These are phyloP conservation scores for Rhabdophis nuchalis DNA, from an alignment of 2,797 vertebrate genomes.

Conservation along the genomic window DNA sequence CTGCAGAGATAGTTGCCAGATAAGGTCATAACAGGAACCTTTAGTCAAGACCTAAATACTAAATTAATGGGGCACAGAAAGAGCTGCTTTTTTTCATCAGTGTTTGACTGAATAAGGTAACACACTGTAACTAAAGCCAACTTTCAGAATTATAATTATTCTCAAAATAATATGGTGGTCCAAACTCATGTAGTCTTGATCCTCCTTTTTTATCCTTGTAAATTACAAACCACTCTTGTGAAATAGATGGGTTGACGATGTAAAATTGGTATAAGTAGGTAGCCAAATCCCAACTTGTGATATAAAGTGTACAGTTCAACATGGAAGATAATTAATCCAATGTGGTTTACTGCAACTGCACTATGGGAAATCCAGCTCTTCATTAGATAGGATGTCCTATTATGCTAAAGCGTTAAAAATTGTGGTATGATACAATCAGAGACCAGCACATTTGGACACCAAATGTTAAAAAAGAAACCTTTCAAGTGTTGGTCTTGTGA, in stretches of 20 bases:
- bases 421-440: constrained; percentile 26
- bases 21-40: too few relatives aligned
- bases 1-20: too few relatives aligned
- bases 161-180: neutral
- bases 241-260: neutral
- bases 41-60: too few relatives aligned
- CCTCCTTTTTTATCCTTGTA: neutral
- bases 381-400: constrained; percentile 24
- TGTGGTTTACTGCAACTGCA: constrained; percentile 22
- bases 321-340: neutral
- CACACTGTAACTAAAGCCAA: neutral
- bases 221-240: constrained; percentile 7
- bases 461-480: constrained; percentile 46
- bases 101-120: neutral
- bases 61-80: neutral
- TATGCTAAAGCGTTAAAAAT: constrained; percentile 39
- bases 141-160: neutral
- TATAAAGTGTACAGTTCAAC: neutral
- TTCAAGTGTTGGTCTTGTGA: constrained; percentile 14
- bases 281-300: neutral
- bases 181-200: neutral
- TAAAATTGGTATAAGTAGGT: constrained; percentile 13
- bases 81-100: neutral
- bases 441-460: constrained; percentile 49
- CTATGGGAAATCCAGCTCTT: constrained; percentile 30